These are phyloP conservation scores for Siniperca chuatsi DNA, from an alignment of 2,113 vertebrate species.

Conservation along the genomic window DNA sequence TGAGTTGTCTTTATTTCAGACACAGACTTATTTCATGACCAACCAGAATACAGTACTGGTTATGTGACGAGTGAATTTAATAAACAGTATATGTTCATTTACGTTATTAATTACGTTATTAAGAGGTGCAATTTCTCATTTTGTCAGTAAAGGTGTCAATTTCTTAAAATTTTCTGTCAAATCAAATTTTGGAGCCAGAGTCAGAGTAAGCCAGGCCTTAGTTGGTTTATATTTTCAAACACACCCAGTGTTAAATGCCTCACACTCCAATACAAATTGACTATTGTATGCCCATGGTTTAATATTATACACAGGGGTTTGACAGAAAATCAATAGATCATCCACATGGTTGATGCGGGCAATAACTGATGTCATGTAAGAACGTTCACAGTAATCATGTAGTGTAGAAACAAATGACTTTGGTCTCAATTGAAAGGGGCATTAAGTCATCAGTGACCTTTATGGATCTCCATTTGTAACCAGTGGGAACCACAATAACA, in stretches of 20 bases:
- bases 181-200: too few species aligned
- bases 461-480: conserved; percentile 1
- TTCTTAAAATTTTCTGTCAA: not conserved
- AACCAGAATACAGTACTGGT: not conserved
- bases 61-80: not conserved
- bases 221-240: too few species aligned
- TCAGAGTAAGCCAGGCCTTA: too few species aligned
- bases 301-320: not conserved
- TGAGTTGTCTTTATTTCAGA: conserved; percentile 64
- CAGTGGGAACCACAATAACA: not conserved
- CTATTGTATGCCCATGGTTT: not conserved
- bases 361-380: not conserved
- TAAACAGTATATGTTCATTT: not conserved
- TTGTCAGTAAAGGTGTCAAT: not conserved
- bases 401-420: not conserved
- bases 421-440: not conserved
- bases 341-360: not conserved
- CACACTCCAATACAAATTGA: not conserved
- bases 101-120: not conserved
- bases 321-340: conserved; percentile 7
- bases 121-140: not conserved
- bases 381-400: not conserved
- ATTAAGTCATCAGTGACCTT: not conserved
- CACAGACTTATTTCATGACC: not conserved
- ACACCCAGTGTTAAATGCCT: too few species aligned